Conservation (phyloP, 1,140 invertebrate genomes). For the Ostrea denselamellosa region DNA sequence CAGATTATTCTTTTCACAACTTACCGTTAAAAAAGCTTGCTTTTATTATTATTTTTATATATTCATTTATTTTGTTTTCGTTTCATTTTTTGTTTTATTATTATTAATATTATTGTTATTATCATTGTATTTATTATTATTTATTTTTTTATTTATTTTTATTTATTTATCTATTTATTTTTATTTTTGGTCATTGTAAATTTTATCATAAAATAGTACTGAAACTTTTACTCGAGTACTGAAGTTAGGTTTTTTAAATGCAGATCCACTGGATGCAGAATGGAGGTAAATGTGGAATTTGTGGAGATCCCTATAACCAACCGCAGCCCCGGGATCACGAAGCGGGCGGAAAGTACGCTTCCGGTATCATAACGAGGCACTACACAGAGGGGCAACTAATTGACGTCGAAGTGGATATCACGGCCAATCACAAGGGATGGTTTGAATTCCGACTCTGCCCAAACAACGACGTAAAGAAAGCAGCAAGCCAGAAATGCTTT, state of each 20-base stretch:
- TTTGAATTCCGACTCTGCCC: slow-evolving; percentile 93
- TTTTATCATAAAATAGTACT: background rate
- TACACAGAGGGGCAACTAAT: slow-evolving; percentile 68
- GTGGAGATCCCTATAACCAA: slow-evolving; percentile 73
- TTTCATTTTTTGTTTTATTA: too few species aligned
- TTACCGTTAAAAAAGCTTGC: too few species aligned
- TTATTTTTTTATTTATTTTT: too few species aligned
- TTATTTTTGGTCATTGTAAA: too few species aligned
- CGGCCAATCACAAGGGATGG: slow-evolving; percentile 82
- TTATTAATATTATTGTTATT: too few species aligned
- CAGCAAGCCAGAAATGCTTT: slow-evolving; percentile 58
- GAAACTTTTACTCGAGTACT: background rate
- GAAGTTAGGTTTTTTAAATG: background rate
- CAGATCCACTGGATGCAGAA: slow-evolving; percentile 57
- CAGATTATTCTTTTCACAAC: too few species aligned
- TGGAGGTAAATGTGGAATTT: slow-evolving; percentile 77
- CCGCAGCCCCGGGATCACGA: slow-evolving; percentile 72
- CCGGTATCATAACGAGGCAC: slow-evolving; percentile 69
- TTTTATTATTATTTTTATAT: too few species aligned
- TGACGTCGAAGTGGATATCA: slow-evolving; percentile 59
- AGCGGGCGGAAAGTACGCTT: slow-evolving; percentile 75
- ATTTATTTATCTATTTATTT: too few species aligned
- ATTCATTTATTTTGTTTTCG: too few species aligned
- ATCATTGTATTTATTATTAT: too few species aligned
- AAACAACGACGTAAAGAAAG: slow-evolving; percentile 77